Evolutionary conservation across 2,888 invertebrate species (phyloP).

Genomic region (Lymantria dispar): DNA sequence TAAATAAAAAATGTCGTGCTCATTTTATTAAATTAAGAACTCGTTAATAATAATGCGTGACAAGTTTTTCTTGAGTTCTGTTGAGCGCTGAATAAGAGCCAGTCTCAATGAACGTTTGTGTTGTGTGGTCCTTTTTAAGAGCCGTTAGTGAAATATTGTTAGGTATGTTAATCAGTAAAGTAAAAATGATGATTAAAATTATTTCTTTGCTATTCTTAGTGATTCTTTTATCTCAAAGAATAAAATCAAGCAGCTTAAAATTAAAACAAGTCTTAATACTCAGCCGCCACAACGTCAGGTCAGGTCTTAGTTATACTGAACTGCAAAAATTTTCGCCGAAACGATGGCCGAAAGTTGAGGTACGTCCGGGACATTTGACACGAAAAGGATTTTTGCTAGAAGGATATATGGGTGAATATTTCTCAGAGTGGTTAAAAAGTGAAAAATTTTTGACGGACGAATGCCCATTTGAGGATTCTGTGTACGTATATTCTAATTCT

Average conservation of each 20-base stretch:
- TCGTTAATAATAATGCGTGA: too few species aligned
- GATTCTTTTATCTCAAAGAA: constrained; percentile 2
- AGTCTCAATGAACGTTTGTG: too few species aligned
- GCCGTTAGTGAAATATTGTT: too few species aligned
- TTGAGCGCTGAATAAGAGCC: too few species aligned
- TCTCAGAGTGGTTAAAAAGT: constrained; percentile 19
- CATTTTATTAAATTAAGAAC: too few species aligned
- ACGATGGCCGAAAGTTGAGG: constrained; percentile 7
- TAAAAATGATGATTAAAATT: too few species aligned
- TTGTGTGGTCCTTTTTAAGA: too few species aligned
- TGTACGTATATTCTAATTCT: constrained; percentile 10
- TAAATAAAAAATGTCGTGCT: too few species aligned
- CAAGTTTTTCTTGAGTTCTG: too few species aligned
- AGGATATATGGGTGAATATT: constrained; percentile 24
- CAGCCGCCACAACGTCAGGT: constrained; percentile 23
- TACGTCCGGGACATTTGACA: constrained; percentile 11
- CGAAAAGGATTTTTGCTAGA: constrained; percentile 15
- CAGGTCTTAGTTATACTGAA: neutral
- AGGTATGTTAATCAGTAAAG: too few species aligned
- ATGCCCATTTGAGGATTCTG: constrained; percentile 13
- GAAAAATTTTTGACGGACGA: constrained; percentile 13
- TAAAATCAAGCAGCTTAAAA: constrained; percentile 1
- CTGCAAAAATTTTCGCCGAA: constrained; percentile 10
- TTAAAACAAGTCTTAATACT: constrained; percentile 27
- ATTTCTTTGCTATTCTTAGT: constrained; percentile 2